These are phyloP conservation scores for Spilogale gracilis DNA, from an alignment of 2,113 vertebrate genomes.

Conservation along the genomic window DNA sequence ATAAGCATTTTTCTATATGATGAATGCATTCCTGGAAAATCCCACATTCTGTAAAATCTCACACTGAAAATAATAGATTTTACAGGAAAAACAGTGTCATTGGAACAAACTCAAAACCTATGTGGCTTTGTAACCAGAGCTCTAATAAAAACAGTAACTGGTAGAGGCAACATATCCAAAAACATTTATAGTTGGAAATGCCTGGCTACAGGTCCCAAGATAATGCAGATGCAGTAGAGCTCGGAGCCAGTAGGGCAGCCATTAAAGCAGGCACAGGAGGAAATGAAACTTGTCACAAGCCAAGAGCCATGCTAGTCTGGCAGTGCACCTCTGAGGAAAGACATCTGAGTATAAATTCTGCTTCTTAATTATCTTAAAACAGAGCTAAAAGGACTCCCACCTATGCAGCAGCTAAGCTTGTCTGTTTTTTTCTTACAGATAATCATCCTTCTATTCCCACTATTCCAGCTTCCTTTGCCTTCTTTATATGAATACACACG, in stretches of 20 bases:
- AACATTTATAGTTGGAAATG: background rate
- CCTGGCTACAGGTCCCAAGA: background rate
- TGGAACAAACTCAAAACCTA: constrained; percentile 36
- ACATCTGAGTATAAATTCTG: background rate
- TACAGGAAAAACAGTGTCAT: background rate
- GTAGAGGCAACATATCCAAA: background rate
- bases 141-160: constrained; percentile 46
- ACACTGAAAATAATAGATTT: constrained; percentile 32
- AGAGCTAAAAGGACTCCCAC: constrained; percentile 23
- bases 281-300: constrained; percentile 19
- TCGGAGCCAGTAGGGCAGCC: background rate
- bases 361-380: constrained; percentile 47
- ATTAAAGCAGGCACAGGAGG: background rate
- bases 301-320: background rate
- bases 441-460: constrained; percentile 52
- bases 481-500: constrained; percentile 21
- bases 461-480: background rate
- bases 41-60: background rate
- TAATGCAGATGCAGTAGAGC: background rate
- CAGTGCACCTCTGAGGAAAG: background rate
- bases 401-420: background rate
- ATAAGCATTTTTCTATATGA: background rate
- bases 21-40: constrained; percentile 52
- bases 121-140: background rate
- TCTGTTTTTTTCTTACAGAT: background rate